phyloP scores from a whole-genome alignment of 2,113 vertebrate species.

The Spheniscus mendiculus region DNA sequence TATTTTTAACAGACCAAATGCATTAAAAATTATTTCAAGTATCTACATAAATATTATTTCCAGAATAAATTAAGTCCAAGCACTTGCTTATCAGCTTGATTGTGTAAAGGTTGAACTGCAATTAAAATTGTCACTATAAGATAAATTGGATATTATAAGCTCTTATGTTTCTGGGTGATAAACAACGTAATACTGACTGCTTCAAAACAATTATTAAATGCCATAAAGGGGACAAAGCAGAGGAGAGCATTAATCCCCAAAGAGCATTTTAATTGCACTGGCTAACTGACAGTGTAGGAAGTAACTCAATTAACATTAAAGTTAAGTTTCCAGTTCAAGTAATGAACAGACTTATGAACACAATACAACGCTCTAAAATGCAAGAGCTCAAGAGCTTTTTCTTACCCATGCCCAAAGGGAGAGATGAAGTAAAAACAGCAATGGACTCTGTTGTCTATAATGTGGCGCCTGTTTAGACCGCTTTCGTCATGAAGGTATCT shows the following conservation, averaged over 20 bases:
- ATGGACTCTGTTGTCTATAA: slow-evolving; percentile 88
- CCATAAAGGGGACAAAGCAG: not conserved
- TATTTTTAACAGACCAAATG: not conserved
- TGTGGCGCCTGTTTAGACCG: slow-evolving; percentile 87
- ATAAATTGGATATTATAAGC: not conserved
- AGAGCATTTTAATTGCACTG: not conserved
- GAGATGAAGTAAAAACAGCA: slow-evolving; percentile 96
- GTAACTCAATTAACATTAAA: not conserved
- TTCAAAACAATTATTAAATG: not conserved
- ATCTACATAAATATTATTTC: not conserved
- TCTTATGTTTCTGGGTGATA: not conserved
- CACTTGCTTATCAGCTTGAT: not conserved
- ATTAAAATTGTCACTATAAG: not conserved
- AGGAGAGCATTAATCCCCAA: not conserved
- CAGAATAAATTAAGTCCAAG: not conserved
- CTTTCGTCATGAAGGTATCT: slow-evolving; percentile 89
- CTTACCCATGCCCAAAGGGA: slow-evolving; percentile 89
- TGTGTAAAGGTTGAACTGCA: not conserved
- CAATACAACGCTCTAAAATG: not conserved
- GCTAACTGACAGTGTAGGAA: not conserved
- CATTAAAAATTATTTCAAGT: not conserved
- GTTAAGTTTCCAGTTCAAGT: not conserved
- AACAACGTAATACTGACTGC: not conserved
- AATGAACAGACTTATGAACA: not conserved
- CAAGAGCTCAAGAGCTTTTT: not conserved